phyloP scores from a whole-genome alignment of 64 coral and sea anemone genomes.

The Cladopsammia gracilis region DNA sequence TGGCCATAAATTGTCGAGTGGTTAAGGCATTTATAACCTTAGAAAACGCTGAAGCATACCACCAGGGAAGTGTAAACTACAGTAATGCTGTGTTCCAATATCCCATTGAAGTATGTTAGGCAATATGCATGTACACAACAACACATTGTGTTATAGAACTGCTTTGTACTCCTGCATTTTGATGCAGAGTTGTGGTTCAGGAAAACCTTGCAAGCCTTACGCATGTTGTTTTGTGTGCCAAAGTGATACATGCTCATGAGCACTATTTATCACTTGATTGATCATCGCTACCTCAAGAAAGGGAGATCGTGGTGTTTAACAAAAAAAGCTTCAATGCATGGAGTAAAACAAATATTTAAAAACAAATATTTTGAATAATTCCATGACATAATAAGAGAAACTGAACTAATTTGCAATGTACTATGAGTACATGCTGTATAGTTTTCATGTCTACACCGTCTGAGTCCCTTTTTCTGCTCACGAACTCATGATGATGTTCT shows the following conservation, averaged over 20 bases:
- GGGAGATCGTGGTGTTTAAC: not conserved
- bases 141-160: too few relatives aligned
- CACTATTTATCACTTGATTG: not conserved
- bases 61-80: not conserved
- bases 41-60: not conserved
- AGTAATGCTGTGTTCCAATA: not conserved
- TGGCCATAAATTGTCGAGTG: not conserved
- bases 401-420: not conserved
- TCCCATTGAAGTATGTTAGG: not conserved
- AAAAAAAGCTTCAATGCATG: not conserved
- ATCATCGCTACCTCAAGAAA: not conserved
- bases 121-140: not conserved
- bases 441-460: not conserved
- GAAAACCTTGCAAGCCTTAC: too few relatives aligned
- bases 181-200: too few relatives aligned
- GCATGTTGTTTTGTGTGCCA: too few relatives aligned
- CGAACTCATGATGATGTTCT: not conserved
- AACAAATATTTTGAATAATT: conserved; percentile 26
- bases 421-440: not conserved
- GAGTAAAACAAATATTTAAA: not conserved
- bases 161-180: not conserved
- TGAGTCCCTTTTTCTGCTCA: not conserved
- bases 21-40: not conserved
- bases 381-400: conserved; percentile 7
- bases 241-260: too few relatives aligned